Evolutionary conservation across 2,797 vertebrate genomes (phyloP).

Genomic region (Gymnoscopelus braueri): DNA sequence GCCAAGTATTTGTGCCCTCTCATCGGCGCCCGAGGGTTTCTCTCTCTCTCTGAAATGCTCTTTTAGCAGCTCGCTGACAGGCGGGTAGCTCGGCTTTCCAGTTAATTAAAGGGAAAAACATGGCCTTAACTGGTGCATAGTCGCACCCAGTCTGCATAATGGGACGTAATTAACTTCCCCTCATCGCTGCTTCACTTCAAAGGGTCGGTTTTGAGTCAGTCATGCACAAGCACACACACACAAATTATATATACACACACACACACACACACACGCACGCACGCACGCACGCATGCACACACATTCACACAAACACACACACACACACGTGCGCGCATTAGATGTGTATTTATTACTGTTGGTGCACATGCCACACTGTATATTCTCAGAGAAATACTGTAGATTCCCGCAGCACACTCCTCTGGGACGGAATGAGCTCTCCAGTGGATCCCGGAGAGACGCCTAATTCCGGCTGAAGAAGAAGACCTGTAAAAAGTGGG

Average conservation of each 20-base stretch:
- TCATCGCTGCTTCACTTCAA: conserved; percentile 94
- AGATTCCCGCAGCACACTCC: conserved; percentile 60
- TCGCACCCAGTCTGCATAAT: conserved; percentile 90
- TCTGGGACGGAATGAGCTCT: conserved; percentile 61
- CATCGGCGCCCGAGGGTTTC: conserved; percentile 76
- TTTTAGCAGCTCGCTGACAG: conserved; percentile 87
- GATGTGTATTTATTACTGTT: conserved; percentile 67
- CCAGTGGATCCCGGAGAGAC: conserved; percentile 42
- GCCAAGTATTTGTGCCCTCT: conserved; percentile 76
- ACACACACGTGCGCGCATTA: conserved; percentile 18
- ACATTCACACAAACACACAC: conserved; percentile 33
- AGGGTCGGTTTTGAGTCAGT: conserved; percentile 78
- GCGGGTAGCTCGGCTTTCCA: conserved; percentile 89
- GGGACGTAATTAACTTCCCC: conserved; percentile 97
- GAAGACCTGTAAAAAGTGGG: conserved; percentile 37
- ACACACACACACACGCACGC: conserved; percentile 30
- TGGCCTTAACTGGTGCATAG: conserved; percentile 90
- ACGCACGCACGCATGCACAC: not conserved
- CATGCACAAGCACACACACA: conserved; percentile 56
- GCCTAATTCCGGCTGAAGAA: conserved; percentile 25
- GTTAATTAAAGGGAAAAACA: conserved; percentile 98
- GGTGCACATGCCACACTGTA: conserved; percentile 45
- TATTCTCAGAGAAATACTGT: conserved; percentile 46
- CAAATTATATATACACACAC: no score
- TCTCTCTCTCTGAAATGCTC: conserved; percentile 77